Evolutionary conservation across 2,888 invertebrate species (phyloP).

Genomic region (Pterostichus madidus): DNA sequence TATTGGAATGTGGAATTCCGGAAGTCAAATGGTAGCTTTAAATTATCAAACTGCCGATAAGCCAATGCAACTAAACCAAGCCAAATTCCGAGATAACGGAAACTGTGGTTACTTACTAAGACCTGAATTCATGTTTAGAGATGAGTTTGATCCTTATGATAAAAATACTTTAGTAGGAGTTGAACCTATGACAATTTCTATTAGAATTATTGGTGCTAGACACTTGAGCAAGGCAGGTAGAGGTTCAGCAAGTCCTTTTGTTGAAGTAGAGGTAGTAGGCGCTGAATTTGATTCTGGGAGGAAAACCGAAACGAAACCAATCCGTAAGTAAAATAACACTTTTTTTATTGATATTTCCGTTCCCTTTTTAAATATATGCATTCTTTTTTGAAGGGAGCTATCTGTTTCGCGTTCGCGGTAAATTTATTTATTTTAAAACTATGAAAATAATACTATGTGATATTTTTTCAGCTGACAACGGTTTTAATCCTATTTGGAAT

Average conservation of each 20-base stretch:
- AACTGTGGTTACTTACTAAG: constrained; percentile 95
- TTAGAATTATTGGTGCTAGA: constrained; percentile 92
- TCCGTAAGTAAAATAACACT: constrained; percentile 81
- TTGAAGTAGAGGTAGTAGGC: constrained; percentile 94
- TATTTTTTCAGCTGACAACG: constrained; percentile 87
- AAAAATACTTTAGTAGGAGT: constrained; percentile 81
- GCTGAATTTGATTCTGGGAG: constrained; percentile 91
- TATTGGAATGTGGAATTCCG: constrained; percentile 95
- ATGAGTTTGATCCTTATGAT: constrained; percentile 89
- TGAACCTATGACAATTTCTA: constrained; percentile 82
- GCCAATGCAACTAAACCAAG: constrained; percentile 97
- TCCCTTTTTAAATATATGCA: background rate
- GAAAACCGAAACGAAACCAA: constrained; percentile 91
- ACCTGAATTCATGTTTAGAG: constrained; percentile 92
- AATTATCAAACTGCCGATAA: constrained; percentile 98
- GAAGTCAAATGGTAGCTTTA: constrained; percentile 97
- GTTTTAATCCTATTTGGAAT: constrained; percentile 96
- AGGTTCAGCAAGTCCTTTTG: constrained; percentile 93
- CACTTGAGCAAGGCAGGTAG: constrained; percentile 91
- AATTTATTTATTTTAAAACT: background rate
- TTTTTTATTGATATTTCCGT: background rate
- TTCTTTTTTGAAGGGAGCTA: constrained; percentile 1
- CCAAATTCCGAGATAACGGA: constrained; percentile 95
- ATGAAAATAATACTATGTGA: background rate
- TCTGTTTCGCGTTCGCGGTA: too few species aligned